phyloP scores from a whole-genome alignment of 1,140 invertebrate genomes.

The Lordiphosa collinella region DNA sequence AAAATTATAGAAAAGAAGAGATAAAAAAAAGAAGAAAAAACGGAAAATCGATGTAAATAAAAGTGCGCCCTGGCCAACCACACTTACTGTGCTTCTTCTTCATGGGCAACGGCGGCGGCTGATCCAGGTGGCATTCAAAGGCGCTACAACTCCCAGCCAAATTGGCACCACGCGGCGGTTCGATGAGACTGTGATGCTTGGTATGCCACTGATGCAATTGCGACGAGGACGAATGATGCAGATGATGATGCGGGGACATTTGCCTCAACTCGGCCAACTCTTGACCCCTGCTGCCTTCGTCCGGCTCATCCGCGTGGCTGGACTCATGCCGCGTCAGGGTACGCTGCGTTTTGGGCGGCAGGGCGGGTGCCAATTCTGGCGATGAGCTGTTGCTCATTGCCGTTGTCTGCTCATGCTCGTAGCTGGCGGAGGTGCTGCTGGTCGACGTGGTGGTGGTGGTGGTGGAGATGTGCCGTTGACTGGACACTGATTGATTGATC shows the following conservation, averaged over 20 bases:
- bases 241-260: constrained; percentile 42
- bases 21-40: constrained; percentile 40
- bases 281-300: constrained; percentile 67
- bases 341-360: constrained; percentile 82
- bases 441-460: constrained; percentile 24
- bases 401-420: constrained; percentile 31
- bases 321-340: constrained; percentile 86
- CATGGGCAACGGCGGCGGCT: constrained; percentile 92
- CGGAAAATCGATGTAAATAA: constrained; percentile 50
- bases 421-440: constrained; percentile 29
- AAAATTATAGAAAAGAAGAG: constrained; percentile 24
- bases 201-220: constrained; percentile 60
- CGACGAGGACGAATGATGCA: constrained; percentile 26
- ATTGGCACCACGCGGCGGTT: constrained; percentile 42
- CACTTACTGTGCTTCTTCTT: constrained; percentile 97
- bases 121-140: constrained; percentile 80
- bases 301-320: constrained; percentile 80
- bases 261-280: constrained; percentile 60
- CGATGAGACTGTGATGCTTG: constrained; percentile 74
- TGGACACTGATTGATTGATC: constrained; percentile 37
- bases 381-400: constrained; percentile 18
- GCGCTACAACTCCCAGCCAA: constrained; percentile 44
- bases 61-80: constrained; percentile 32
- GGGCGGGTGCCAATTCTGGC: constrained; percentile 82
- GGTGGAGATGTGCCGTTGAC: constrained; percentile 29